These are phyloP conservation scores for Polia nebulosa DNA, from an alignment of 2,888 invertebrate genomes.

Conservation along the genomic window DNA sequence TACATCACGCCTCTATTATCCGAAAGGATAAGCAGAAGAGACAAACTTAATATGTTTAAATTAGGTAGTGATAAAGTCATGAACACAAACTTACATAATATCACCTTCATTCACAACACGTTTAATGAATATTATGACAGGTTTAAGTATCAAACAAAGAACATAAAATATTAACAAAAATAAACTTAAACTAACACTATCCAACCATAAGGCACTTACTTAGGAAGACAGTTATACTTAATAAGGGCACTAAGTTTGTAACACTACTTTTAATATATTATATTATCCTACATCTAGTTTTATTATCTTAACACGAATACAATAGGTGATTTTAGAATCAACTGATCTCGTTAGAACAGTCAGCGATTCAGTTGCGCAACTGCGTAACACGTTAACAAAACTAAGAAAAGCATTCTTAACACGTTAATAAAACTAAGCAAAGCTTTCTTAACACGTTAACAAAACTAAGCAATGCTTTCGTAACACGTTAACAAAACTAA, in stretches of 20 bases:
- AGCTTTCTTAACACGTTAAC: no score
- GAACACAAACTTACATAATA: conserved; percentile 36
- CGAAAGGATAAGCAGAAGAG: neutral
- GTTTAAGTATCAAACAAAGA: conserved; percentile 14
- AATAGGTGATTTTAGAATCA: neutral
- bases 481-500: neutral
- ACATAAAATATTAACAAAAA: conserved; percentile 26
- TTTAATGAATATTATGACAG: conserved; percentile 30
- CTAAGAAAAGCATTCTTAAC: no score
- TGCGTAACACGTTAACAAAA: no score
- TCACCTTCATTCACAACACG: conserved; percentile 25
- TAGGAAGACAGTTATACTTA: conserved; percentile 57
- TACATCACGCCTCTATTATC: neutral
- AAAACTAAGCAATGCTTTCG: neutral
- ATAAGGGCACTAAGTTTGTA: conserved; percentile 48
- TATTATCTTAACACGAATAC: conserved; percentile 56
- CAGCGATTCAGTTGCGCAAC: neutral
- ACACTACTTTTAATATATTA: neutral
- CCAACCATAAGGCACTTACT: conserved; percentile 58
- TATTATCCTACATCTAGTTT: conserved; percentile 21
- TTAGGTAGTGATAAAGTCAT: neutral
- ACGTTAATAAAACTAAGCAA: no score
- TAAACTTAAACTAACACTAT: conserved; percentile 21
- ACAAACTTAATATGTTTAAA: conserved; percentile 3
- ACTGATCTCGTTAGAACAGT: neutral